Conservation (phyloP, 2,797 vertebrate species). For the Coregonus sp. region DNA sequence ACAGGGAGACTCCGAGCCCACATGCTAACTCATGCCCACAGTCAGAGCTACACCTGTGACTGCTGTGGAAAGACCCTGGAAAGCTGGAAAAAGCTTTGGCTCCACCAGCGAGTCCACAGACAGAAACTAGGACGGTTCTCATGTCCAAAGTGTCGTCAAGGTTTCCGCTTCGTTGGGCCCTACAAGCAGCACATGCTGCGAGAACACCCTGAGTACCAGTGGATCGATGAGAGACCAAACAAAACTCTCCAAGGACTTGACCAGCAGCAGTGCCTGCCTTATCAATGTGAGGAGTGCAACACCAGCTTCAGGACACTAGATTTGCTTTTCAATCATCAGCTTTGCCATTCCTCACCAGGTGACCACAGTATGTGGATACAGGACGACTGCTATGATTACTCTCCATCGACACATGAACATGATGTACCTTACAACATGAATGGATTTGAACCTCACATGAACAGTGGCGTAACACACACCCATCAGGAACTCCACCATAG, state of each 20-base stretch:
- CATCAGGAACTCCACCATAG: constrained; percentile 12
- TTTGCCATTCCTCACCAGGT: constrained; percentile 64
- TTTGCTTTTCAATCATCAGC: constrained; percentile 75
- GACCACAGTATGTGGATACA: constrained; percentile 25
- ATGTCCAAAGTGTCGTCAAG: constrained; percentile 70
- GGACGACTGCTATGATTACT: constrained; percentile 34
- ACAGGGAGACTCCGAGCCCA: constrained; percentile 77
- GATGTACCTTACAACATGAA: constrained; percentile 13
- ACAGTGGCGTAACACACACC: neutral
- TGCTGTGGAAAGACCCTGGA: constrained; percentile 71
- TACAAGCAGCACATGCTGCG: constrained; percentile 78
- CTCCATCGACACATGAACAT: constrained; percentile 42
- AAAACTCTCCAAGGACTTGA: constrained; percentile 20
- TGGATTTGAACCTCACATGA: neutral
- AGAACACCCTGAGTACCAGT: constrained; percentile 70
- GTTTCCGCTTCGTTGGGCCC: constrained; percentile 72
- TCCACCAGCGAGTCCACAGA: constrained; percentile 76
- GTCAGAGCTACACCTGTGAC: constrained; percentile 70
- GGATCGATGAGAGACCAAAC: constrained; percentile 58
- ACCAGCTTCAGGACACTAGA: constrained; percentile 73
- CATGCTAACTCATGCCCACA: constrained; percentile 75
- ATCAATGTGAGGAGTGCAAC: constrained; percentile 75
- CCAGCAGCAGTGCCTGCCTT: constrained; percentile 62
- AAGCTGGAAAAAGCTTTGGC: constrained; percentile 78
- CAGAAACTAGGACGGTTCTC: constrained; percentile 74